These are phyloP conservation scores for Propithecus coquereli DNA, from an alignment of 2,113 vertebrate genomes.

Conservation along the genomic window DNA sequence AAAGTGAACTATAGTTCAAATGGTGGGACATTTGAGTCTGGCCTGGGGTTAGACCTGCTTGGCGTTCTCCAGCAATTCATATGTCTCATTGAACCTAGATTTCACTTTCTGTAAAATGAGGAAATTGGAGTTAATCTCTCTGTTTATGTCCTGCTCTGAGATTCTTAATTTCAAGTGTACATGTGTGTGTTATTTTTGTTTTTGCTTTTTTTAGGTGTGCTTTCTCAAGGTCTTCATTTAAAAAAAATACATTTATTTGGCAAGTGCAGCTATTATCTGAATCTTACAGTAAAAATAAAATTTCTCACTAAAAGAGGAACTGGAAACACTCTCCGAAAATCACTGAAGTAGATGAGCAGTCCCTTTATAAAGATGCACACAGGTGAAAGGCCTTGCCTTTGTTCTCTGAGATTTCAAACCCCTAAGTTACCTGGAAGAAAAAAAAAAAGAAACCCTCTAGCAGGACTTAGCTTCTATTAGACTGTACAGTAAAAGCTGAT, in stretches of 20 bases:
- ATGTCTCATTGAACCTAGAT: neutral
- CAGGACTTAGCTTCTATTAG: neutral
- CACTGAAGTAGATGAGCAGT: accelerated
- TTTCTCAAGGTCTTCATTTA: neutral
- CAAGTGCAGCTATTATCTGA: neutral
- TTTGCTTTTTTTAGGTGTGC: neutral
- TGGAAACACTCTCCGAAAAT: neutral
- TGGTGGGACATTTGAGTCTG: accelerated
- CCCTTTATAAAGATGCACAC: no score
- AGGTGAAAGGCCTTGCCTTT: neutral
- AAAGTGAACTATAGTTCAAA: neutral
- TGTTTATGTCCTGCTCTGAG: neutral
- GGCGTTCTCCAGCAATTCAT: neutral
- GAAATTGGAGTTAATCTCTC: neutral
- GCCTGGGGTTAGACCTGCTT: no score
- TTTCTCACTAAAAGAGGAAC: neutral
- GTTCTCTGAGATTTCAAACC: neutral
- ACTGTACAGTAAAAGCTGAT: neutral
- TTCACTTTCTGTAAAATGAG: neutral
- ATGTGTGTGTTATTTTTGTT: neutral
- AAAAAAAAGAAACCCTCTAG: neutral
- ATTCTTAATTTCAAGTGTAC: neutral
- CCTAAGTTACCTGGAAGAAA: neutral
- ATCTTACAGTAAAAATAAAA: neutral
- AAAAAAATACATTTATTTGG: neutral